Evolutionary conservation across 2,113 vertebrate species (phyloP).

Genomic region (Nesogale talazaci): DNA sequence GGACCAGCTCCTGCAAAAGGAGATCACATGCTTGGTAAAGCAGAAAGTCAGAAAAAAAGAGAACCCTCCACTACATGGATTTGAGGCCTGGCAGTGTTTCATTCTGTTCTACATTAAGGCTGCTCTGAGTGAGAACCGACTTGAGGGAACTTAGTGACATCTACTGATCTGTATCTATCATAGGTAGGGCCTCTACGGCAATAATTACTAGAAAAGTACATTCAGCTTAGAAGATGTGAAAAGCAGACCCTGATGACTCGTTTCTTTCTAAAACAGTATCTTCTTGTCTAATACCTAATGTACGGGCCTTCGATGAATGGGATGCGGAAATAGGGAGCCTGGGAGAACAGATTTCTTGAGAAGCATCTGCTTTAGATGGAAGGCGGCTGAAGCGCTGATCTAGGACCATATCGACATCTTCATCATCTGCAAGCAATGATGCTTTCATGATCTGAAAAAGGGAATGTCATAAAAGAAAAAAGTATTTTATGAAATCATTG

Average conservation of each 20-base stretch:
- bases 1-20: neutral
- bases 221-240: conserved; percentile 21
- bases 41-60: neutral
- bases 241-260: neutral
- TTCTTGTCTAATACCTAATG: conserved; percentile 85
- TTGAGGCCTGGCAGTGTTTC: neutral
- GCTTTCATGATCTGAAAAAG: conserved; percentile 96
- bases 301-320: conserved; percentile 82
- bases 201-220: conserved; percentile 2
- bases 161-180: too few relatives aligned
- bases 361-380: conserved; percentile 79
- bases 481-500: neutral
- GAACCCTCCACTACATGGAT: too few relatives aligned
- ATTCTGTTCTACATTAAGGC: neutral
- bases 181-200: neutral
- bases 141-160: too few relatives aligned
- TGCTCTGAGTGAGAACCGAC: too few relatives aligned
- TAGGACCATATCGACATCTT: conserved; percentile 89
- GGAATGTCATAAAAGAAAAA: conserved; percentile 48
- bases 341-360: conserved; percentile 88
- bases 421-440: conserved; percentile 94
- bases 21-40: neutral
- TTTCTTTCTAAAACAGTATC: conserved; percentile 41
- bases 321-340: conserved; percentile 86
- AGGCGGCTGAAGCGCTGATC: conserved; percentile 80